Evolutionary conservation across 2,113 vertebrate genomes (phyloP).

Genomic region (Siniperca chuatsi): DNA sequence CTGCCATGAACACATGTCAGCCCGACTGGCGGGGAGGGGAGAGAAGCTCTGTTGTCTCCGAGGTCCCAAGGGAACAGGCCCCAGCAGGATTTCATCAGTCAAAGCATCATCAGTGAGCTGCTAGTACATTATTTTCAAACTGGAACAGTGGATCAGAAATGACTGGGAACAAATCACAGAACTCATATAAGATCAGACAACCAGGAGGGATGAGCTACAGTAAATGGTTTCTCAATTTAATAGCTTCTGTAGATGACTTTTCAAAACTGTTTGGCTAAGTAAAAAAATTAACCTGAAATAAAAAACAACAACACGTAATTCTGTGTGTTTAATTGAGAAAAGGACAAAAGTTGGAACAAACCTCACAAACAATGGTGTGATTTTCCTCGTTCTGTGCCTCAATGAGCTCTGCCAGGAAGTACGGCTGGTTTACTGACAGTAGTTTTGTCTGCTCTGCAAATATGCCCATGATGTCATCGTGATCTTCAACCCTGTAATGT

Average conservation of each 20-base stretch:
- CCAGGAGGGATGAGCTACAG: background rate
- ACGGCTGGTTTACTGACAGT: constrained; percentile 79
- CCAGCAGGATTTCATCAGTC: constrained; percentile 49
- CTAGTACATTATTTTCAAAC: constrained; percentile 18
- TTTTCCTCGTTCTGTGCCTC: constrained; percentile 84
- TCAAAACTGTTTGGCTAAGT: background rate
- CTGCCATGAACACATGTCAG: constrained; percentile 87
- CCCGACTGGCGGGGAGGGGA: constrained; percentile 84
- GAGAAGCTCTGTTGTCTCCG: constrained; percentile 79
- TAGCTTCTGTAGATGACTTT: background rate
- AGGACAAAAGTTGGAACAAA: constrained; percentile 68
- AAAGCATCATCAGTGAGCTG: constrained; percentile 37
- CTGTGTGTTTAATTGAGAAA: background rate
- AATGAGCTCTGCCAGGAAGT: constrained; percentile 87
- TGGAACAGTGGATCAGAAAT: background rate
- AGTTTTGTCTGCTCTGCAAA: constrained; percentile 78
- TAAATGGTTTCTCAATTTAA: background rate
- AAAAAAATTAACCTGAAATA: background rate
- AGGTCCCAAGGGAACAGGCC: constrained; percentile 49
- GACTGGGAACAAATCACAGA: background rate
- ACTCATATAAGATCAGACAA: background rate
- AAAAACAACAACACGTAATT: background rate
- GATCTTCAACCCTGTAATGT: constrained; percentile 88
- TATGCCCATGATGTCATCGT: constrained; percentile 87
- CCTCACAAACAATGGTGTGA: constrained; percentile 89